Evolutionary conservation across 2,113 vertebrate genomes (phyloP), one percentile per base, ranked within the genome.

Genomic region (Tetrax tetrax): DNA sequence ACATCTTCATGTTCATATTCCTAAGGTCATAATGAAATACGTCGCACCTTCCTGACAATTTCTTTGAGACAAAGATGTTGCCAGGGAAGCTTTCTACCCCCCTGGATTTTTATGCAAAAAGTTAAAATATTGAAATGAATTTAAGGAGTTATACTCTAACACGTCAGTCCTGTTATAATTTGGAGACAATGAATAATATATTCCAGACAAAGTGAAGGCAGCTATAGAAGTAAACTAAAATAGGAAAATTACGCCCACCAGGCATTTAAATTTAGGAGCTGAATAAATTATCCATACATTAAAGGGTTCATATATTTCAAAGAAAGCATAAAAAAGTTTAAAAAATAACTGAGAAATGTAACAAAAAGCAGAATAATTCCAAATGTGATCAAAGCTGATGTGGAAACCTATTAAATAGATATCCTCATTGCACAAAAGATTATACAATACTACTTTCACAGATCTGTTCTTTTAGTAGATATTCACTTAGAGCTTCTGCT

Each of bases 241-340:
- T 97, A 97, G 91, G 96, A 98, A 98, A 97, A 97, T 97, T 97
- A 98, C 37, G 14, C 96, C 97, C 96, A 98, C 87, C 31, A 96
- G 97, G 86, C 90, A 97, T 98, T 98, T 98, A 98, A 98, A 97
- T 97, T 95, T 97, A 97, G 96, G 87, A 96, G 87, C 93, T 97
- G 97, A 97, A 98, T 98, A 98, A 98, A 98, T 98, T 98, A 97
- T 96, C 97, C 92, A 95, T 96, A 97, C 95, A 97, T 98, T 98
- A 98, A 98, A 97, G 96, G 92, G 78, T 95, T 98, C 97, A 74
- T 95, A 96, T 98, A 97, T 97, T 97, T 97, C 95, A 97, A 97
- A 97, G 95, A 97, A 97, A 96, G 95, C 87, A 97, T 95, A 13
- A 93, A 94, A 96, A 95, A 85, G 78, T 95, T 98, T 66, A 81